Evolutionary conservation across 2,888 invertebrate species (phyloP), one percentile per base, ranked within the genome.

Genomic region (Caenorhabditis wallacei): DNA sequence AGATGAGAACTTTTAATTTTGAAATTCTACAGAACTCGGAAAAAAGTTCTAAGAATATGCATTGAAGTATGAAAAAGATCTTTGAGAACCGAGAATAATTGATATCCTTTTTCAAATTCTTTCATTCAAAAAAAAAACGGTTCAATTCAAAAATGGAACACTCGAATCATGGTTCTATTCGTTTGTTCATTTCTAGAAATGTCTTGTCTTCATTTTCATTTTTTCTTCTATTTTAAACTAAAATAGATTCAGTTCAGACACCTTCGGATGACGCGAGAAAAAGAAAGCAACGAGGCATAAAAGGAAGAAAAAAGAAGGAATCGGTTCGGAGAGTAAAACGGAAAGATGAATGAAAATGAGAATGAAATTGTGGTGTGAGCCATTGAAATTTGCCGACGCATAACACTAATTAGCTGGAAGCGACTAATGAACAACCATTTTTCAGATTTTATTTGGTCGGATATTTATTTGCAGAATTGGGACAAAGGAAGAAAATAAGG

Each of bases 331-430:
- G 51, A 11, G 30, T 24, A 54, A 54, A 56, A 64, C 63, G 72
- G 61, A 63, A 37, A 54, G 74, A 74, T 53, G 64, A 71, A 40
- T 59, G 57, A 69, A 57, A 53, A 40, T 59, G 57, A n/a, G n/a
- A 53, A 66, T 35, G 37, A 2, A 13, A 40, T 66, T 20, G 26
- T 59, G 59, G 13, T 51, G 48, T 8, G 54, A 43, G 56, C 54
- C 63, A 64, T 74, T 74, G 46, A 64, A 74, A 74, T 74, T 74
- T 48, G 56, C 64, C 74, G 74, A 57, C 74, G 74, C 74, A 74
- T 74, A 74, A 64, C 61, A 48, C 68, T 69, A 78, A 78, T 78
- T 69, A 35, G 78, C 35, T n/a, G 37, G 57, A 51, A 66, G 57
- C 57, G 43, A 20, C 43, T 59, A 37, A 74, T 74, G 35, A 46